phyloP scores from a whole-genome alignment of 2,888 invertebrate species.

The Apamea monoglypha region DNA sequence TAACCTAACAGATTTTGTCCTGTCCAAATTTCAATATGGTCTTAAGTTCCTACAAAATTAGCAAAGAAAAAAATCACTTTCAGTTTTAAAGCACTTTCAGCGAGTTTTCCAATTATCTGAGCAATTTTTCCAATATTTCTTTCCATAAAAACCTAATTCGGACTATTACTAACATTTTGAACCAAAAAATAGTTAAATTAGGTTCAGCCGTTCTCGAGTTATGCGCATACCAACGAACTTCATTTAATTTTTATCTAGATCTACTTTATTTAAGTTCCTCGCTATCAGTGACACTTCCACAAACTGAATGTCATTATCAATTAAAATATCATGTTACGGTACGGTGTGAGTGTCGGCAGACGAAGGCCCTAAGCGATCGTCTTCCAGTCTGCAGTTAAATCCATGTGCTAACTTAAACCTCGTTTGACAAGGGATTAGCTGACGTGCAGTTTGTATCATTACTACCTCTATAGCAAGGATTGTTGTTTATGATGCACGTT shows the following conservation, averaged over 20 bases:
- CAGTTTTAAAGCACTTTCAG: no score
- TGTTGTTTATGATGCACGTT: not conserved
- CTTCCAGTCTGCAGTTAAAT: slow-evolving; percentile 68
- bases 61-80: not conserved
- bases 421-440: slow-evolving; percentile 68
- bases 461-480: not conserved
- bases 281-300: not conserved
- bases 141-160: not conserved
- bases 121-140: not conserved
- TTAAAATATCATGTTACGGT: slow-evolving; percentile 23
- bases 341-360: slow-evolving; percentile 59
- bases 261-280: not conserved
- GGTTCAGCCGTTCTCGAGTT: not conserved
- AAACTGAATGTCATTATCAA: not conserved
- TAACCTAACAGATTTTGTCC: not conserved
- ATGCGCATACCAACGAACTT: not conserved
- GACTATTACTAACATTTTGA: not conserved
- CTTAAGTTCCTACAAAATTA: not conserved
- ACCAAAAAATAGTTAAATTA: not conserved
- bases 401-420: slow-evolving; percentile 67
- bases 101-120: not conserved
- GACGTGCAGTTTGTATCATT: slow-evolving; percentile 50
- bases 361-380: slow-evolving; percentile 64
- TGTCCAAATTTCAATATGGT: not conserved
- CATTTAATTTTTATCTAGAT: not conserved